Evolutionary conservation across 2,797 vertebrate genomes (phyloP).

Genomic region (Emydoidea blandingii): DNA sequence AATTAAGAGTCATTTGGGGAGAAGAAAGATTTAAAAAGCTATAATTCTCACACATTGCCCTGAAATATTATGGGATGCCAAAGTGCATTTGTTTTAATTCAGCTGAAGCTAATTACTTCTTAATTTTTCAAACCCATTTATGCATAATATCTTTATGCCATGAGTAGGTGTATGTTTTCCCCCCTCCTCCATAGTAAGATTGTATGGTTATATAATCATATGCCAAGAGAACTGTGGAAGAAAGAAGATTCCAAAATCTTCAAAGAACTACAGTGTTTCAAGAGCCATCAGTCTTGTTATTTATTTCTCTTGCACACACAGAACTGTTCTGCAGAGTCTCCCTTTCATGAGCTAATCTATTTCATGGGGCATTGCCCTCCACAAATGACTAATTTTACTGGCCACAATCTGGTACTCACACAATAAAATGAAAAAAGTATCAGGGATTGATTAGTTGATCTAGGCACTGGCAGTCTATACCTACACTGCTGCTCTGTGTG

Average conservation of each 20-base stretch:
- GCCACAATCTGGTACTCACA: conserved; percentile 2
- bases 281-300: neutral
- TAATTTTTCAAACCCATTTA: conserved; percentile 52
- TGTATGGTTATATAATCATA: conserved; percentile 55
- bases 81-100: conserved; percentile 54
- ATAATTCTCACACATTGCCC: conserved; percentile 39
- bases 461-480: neutral
- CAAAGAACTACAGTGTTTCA: conserved; percentile 29
- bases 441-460: conserved; percentile 27
- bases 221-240: conserved; percentile 31
- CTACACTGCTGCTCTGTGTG: neutral
- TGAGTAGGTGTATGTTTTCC: conserved; percentile 65
- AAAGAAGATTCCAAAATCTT: neutral
- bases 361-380: conserved; percentile 30
- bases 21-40: neutral
- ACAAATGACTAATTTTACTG: conserved; percentile 46
- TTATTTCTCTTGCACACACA: neutral
- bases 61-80: conserved; percentile 35
- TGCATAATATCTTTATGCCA: conserved; percentile 49
- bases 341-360: conserved; percentile 32
- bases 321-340: neutral
- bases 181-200: conserved; percentile 34
- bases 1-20: neutral
- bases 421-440: neutral
- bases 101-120: conserved; percentile 56